A percentile compares a stretch with the other conserved stretches of the same genome.
Conservation (phyloP, 2,797 vertebrate species). For the Sylvia borin region DNA sequence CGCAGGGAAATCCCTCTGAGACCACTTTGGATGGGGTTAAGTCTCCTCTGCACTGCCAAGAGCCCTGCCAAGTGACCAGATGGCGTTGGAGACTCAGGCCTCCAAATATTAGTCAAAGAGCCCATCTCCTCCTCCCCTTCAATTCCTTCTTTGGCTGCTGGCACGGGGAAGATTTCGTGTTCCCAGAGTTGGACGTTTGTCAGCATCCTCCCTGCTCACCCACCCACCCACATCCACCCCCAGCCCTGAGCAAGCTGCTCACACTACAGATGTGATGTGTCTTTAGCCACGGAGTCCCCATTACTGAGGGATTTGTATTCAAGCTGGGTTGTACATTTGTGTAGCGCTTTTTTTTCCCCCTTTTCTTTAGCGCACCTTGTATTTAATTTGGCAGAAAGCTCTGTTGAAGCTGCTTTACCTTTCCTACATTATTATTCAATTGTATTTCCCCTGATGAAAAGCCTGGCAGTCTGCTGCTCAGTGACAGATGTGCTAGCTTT, state of each 20-base stretch:
- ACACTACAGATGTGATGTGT: neutral
- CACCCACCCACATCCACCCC: neutral
- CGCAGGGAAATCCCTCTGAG: neutral
- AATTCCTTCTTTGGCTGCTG: conserved; percentile 33
- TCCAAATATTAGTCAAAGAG: conserved; percentile 33
- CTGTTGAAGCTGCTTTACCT: conserved; percentile 65
- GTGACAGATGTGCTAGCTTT: conserved; percentile 79
- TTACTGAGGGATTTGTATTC: conserved; percentile 36
- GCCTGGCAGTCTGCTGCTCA: conserved; percentile 71
- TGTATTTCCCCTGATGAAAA: conserved; percentile 71
- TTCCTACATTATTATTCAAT: conserved; percentile 72
- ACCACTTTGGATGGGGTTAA: neutral
- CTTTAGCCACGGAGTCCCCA: neutral
- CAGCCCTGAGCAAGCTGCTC: neutral
- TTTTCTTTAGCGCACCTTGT: conserved; percentile 18
- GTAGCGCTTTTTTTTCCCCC: neutral
- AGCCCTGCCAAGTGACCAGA: conserved; percentile 48
- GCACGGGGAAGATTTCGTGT: neutral
- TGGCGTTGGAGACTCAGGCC: conserved; percentile 43
- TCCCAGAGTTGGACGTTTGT: neutral
- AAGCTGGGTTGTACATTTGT: neutral
- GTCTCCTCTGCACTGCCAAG: neutral
- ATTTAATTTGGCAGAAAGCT: conserved; percentile 69
- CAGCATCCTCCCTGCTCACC: neutral
- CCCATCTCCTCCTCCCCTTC: conserved; percentile 19